Evolutionary conservation across 2,797 vertebrate species (phyloP), one percentile per base, ranked within the genome.

Genomic region (Takifugu ocellatus): DNA sequence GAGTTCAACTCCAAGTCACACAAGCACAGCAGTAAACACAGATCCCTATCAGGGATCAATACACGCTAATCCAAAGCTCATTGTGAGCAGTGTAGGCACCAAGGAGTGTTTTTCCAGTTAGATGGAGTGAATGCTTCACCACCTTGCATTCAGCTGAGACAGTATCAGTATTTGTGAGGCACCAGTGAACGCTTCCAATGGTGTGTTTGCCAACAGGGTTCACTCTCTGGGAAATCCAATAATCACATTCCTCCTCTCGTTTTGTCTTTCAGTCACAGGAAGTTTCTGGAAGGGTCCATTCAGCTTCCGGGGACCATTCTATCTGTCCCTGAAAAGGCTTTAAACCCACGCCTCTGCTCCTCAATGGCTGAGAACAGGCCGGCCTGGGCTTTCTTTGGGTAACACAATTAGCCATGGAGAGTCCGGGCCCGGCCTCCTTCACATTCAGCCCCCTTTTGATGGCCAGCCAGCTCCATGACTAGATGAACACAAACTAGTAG

Each of bases 341-440:
- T 75, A 74, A 84, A 83, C 74, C 80, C 49, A 51, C 48, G 59
- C 58, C 77, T 82, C 65, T 66, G 46, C 61, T 70, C 52, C 78
- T 88, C 79, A 89, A 89, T 83, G 74, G 84, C 78, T 87, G 82
- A 87, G 90, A 91, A 91, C 75, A 63, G 84, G 60, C 68, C 4
- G 5, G 81, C 78, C 58, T 6, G 36, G 66, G 73, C 82, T 84
- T 91, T 90, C 86, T 74, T 81, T 79, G 77, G 72, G 69, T 84
- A 88, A 91, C 84, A 91, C 87, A 91, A 92, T 92, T 91, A 90
- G 72, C 86, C 73, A 85, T 68, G 87, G 84, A 79, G 82, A 61
- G 65, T 60, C 68, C 59, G 25, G 78, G 69, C 65, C 61, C 62
- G 12, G 75, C 87, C 84, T 79, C 81, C 76, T 21, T 73, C 59